A percentile compares a stretch with the other conserved stretches of the same genome.
Conservation (phyloP, 2,113 vertebrate genomes). For the Alligator mississippiensis region DNA sequence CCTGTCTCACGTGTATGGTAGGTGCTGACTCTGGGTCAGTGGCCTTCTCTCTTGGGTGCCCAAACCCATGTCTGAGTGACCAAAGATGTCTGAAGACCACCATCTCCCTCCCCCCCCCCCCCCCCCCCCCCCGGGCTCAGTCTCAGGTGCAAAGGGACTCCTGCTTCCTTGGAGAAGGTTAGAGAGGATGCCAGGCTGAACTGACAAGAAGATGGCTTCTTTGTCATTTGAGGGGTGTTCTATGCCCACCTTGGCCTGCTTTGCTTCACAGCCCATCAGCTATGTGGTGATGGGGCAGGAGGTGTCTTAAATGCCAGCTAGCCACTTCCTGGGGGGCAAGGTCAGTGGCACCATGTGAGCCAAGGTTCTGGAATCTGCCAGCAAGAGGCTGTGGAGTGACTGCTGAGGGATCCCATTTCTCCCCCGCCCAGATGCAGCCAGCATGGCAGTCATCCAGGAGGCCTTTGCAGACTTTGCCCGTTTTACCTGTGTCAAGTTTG, state of each 20-base stretch:
- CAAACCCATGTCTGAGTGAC: too few relatives aligned
- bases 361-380: neutral
- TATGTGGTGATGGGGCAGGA: neutral
- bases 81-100: too few relatives aligned
- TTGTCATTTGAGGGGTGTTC: too few relatives aligned
- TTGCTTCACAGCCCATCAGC: too few relatives aligned
- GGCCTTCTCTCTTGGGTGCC: neutral
- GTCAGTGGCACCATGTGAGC: neutral
- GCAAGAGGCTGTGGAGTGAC: neutral
- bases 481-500: slow-evolving; percentile 64
- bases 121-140: too few relatives aligned
- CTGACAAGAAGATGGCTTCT: too few relatives aligned
- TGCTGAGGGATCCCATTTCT: neutral
- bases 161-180: neutral
- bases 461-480: slow-evolving; percentile 59
- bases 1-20: slow-evolving; percentile 62
- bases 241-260: too few relatives aligned
- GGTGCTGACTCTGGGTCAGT: neutral
- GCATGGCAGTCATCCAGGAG: slow-evolving; percentile 39
- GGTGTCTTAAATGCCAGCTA: too few relatives aligned
- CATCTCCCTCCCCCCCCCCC: too few relatives aligned
- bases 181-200: neutral
- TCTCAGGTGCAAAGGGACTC: too few relatives aligned
- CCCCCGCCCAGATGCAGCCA: slow-evolving; percentile 13
- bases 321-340: too few relatives aligned